Conservation (phyloP, 2,888 invertebrate species). For the Napeogenes inachia region DNA sequence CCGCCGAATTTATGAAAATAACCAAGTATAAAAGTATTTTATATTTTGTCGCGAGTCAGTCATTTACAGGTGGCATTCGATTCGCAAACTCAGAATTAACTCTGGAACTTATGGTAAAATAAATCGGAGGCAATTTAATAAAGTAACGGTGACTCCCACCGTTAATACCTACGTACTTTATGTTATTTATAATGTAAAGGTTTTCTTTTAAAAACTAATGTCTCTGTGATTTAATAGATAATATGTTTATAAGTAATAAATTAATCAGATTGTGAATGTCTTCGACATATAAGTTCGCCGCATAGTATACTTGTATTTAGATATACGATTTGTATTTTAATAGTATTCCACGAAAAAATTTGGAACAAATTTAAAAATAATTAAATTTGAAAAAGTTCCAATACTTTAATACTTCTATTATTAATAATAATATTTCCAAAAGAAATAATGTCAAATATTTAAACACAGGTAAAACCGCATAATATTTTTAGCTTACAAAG, state of each 20-base stretch:
- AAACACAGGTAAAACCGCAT: background rate
- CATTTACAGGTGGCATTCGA: constrained; percentile 24
- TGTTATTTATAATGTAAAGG: background rate
- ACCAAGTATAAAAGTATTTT: constrained; percentile 39
- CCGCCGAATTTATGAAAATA: constrained; percentile 57
- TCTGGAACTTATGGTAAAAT: constrained; percentile 10
- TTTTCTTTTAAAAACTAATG: background rate
- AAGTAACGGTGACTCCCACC: background rate
- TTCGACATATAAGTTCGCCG: too few species aligned
- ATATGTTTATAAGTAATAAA: too few species aligned
- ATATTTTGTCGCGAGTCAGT: constrained; percentile 27
- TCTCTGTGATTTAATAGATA: too few species aligned
- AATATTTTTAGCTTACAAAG: background rate
- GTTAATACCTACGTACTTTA: background rate
- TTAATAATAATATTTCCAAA: too few species aligned
- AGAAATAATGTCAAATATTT: background rate
- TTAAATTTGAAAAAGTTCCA: too few species aligned
- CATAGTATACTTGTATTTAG: too few species aligned
- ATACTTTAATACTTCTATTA: too few species aligned
- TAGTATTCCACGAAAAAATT: too few species aligned
- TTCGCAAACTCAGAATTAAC: constrained; percentile 11
- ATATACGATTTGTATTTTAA: too few species aligned
- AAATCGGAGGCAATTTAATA: constrained; percentile 15
- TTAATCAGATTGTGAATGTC: too few species aligned
- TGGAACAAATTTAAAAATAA: too few species aligned